Percentiles rank a stretch among this genome's conserved stretches.
phyloP scores from a whole-genome alignment of 2,797 vertebrate species.

The Lithobates pipiens region DNA sequence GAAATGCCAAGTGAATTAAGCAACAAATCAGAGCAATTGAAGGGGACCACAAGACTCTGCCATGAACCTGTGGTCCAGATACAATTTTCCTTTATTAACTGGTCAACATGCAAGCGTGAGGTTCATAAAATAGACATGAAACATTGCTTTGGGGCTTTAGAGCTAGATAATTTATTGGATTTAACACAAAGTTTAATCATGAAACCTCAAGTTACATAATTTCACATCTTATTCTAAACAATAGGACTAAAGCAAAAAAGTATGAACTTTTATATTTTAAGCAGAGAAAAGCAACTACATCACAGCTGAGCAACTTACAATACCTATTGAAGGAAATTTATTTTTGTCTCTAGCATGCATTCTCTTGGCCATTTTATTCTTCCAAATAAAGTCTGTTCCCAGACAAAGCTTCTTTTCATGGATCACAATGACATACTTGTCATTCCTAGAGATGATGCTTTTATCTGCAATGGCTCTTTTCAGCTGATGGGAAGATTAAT shows the following conservation, averaged over 20 bases:
- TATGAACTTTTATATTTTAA: background rate
- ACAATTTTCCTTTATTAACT: too few relatives aligned
- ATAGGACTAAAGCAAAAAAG: too few relatives aligned
- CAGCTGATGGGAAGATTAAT: constrained; percentile 54
- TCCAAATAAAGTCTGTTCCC: constrained; percentile 25
- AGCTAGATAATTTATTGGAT: background rate
- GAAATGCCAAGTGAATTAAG: too few relatives aligned
- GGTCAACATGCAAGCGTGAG: too few relatives aligned
- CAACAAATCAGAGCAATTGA: too few relatives aligned
- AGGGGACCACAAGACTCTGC: too few relatives aligned
- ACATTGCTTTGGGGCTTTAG: background rate
- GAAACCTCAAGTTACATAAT: background rate
- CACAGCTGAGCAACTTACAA: background rate
- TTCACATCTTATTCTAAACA: too few relatives aligned
- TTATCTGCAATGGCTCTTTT: constrained; percentile 44
- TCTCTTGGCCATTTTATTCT: constrained; percentile 29
- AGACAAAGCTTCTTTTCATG: constrained; percentile 48
- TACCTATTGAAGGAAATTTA: background rate
- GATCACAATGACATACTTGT: constrained; percentile 35
- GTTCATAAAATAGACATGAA: too few relatives aligned
- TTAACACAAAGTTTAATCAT: background rate
- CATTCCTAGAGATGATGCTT: constrained; percentile 53
- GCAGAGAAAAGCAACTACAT: background rate
- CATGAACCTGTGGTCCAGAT: too few relatives aligned
- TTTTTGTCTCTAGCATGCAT: constrained; percentile 6